phyloP scores from a whole-genome alignment of 2,888 invertebrate species.

The Heteromyza rotundicornis region DNA sequence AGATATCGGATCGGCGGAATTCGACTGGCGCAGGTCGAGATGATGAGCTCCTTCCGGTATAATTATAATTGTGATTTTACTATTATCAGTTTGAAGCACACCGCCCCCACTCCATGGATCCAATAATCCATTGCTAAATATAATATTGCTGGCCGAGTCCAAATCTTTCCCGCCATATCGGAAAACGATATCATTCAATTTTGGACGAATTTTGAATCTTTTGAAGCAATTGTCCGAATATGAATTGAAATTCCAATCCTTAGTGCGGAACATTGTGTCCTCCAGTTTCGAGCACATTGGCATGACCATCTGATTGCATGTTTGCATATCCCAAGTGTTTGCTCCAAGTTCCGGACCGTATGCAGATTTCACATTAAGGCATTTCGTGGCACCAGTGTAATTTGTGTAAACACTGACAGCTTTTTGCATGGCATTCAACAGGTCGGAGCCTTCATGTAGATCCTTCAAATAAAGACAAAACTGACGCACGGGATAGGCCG shows the following conservation, averaged over 20 bases:
- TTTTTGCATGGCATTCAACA: conserved; percentile 67
- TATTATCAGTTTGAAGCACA: conserved; percentile 72
- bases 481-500: conserved; percentile 80
- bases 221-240: conserved; percentile 74
- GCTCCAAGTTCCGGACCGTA: conserved; percentile 69
- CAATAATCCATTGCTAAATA: conserved; percentile 83
- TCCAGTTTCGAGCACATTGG: conserved; percentile 83
- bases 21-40: conserved; percentile 69
- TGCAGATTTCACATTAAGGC: conserved; percentile 71
- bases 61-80: conserved; percentile 71
- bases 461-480: conserved; percentile 67
- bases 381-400: conserved; percentile 74
- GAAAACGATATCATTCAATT: conserved; percentile 70
- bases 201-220: conserved; percentile 73
- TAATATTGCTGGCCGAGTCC: conserved; percentile 71
- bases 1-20: conserved; percentile 50
- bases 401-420: conserved; percentile 82
- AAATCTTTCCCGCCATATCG: conserved; percentile 84
- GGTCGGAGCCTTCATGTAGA: conserved; percentile 28
- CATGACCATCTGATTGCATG: conserved; percentile 97
- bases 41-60: conserved; percentile 88
- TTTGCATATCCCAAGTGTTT: conserved; percentile 82
- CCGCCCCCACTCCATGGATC: conserved; percentile 92
- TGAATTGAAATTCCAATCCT: conserved; percentile 74
- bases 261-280: conserved; percentile 83